phyloP scores from a whole-genome alignment of 2,113 vertebrate genomes.

The Columbina picui region DNA sequence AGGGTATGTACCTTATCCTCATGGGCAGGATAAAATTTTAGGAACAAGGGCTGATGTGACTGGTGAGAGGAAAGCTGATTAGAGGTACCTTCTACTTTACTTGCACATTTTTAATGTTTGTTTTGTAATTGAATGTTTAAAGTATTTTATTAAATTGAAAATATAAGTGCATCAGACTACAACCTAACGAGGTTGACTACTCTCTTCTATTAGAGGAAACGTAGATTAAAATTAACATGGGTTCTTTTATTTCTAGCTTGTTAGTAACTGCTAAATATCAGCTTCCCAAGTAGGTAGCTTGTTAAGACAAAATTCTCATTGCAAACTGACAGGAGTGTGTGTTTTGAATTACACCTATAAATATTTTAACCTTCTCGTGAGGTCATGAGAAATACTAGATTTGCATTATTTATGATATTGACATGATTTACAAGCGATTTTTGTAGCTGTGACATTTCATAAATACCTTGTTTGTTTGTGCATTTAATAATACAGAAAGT shows the following conservation, averaged over 20 bases:
- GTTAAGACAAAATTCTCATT: not conserved
- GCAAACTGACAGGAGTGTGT: not conserved
- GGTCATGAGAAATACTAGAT: not conserved
- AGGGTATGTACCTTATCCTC: not conserved
- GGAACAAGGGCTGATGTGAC: not conserved
- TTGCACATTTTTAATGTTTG: not conserved
- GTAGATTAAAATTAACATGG: not conserved
- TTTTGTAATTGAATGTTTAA: not conserved
- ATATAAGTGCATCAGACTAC: not conserved
- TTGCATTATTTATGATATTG: slow-evolving; percentile 17
- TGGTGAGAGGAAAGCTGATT: slow-evolving; percentile 27
- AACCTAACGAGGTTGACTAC: not conserved
- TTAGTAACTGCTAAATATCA: not conserved
- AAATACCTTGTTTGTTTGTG: not conserved
- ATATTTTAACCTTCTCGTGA: not conserved
- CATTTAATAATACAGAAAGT: not conserved
- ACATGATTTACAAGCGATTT: not conserved
- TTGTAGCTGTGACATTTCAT: not conserved
- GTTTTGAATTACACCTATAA: not conserved
- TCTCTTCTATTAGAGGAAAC: not conserved
- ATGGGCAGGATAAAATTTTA: not conserved
- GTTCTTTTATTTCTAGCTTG: slow-evolving; percentile 6
- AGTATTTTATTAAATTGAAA: slow-evolving; percentile 33
- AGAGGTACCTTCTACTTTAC: slow-evolving; percentile 24
- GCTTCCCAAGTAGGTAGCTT: slow-evolving; percentile 12